phyloP scores from a whole-genome alignment of 2,888 invertebrate genomes.

The Perizoma flavofasciatum region DNA sequence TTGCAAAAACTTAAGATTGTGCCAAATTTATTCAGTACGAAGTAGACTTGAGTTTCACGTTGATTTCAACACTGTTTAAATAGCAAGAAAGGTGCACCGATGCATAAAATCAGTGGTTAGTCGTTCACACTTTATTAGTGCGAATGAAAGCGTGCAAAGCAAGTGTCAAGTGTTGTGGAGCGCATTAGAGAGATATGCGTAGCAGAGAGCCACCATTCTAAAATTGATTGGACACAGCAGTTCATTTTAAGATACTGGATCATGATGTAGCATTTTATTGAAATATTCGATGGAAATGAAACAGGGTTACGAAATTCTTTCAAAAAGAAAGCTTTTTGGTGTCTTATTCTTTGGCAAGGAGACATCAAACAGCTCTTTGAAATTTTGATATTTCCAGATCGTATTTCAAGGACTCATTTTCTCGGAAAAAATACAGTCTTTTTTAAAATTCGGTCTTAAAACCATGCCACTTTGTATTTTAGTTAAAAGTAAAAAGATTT shows the following conservation, averaged over 20 bases:
- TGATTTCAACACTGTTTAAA: conserved; percentile 23
- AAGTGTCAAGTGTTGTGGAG: conserved; percentile 48
- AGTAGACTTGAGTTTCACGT: conserved; percentile 16
- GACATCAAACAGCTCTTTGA: too few relatives aligned
- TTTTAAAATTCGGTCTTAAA: neutral
- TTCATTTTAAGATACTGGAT: conserved; percentile 27
- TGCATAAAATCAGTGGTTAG: conserved; percentile 33
- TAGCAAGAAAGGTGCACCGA: conserved; percentile 31
- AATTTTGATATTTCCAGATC: too few relatives aligned
- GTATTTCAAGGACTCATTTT: too few relatives aligned
- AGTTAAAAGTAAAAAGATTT: neutral
- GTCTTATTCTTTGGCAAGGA: too few relatives aligned
- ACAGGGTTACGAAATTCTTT: too few relatives aligned
- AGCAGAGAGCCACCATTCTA: conserved; percentile 40
- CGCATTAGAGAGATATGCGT: conserved; percentile 43
- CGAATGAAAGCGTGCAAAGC: conserved; percentile 64
- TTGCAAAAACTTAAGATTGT: conserved; percentile 12
- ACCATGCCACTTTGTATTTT: neutral
- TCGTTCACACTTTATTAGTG: conserved; percentile 56
- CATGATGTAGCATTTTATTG: conserved; percentile 15
- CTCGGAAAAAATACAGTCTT: too few relatives aligned
- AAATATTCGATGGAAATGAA: neutral
- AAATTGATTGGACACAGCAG: conserved; percentile 39
- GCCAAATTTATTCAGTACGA: conserved; percentile 1
- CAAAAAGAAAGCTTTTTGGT: too few relatives aligned